Conservation (phyloP, 1,140 invertebrate species). For the Sinonovacula constricta region DNA sequence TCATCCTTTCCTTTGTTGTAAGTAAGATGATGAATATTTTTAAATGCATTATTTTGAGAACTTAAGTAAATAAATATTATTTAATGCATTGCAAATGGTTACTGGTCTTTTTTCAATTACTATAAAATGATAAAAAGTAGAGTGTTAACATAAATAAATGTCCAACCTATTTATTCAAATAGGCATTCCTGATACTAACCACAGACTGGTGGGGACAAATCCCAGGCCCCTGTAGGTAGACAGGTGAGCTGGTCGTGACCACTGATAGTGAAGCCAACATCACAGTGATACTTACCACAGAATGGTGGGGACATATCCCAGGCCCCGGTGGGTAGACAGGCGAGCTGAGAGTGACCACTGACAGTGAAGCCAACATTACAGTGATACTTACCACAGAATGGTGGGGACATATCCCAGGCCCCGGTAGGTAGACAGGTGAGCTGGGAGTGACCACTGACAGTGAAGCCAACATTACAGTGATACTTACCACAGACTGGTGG, state of each 20-base stretch:
- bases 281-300: constrained; percentile 35
- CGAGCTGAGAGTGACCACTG: constrained; percentile 6
- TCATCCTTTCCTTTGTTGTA: neutral
- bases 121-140: no score
- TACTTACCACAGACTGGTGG: constrained; percentile 27
- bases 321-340: constrained; percentile 1
- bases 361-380: constrained; percentile 13
- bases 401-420: constrained; percentile 7
- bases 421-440: constrained; percentile 8
- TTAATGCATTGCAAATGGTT: no score
- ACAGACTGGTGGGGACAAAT: no score
- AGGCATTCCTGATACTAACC: constrained; percentile 16
- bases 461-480: constrained; percentile 13
- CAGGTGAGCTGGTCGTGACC: no score
- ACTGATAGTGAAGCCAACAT: no score
- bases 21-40: neutral
- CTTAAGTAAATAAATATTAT: no score
- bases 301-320: constrained; percentile 2
- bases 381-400: constrained; percentile 6
- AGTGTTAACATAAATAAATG: constrained; percentile 1
- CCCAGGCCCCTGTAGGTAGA: no score
- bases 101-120: no score
- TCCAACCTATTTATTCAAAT: constrained; percentile 26
- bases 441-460: neutral
- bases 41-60: no score